These are phyloP conservation scores for Caenorhabditis macrosperma DNA, from an alignment of 2,888 invertebrate species.

Conservation along the genomic window DNA sequence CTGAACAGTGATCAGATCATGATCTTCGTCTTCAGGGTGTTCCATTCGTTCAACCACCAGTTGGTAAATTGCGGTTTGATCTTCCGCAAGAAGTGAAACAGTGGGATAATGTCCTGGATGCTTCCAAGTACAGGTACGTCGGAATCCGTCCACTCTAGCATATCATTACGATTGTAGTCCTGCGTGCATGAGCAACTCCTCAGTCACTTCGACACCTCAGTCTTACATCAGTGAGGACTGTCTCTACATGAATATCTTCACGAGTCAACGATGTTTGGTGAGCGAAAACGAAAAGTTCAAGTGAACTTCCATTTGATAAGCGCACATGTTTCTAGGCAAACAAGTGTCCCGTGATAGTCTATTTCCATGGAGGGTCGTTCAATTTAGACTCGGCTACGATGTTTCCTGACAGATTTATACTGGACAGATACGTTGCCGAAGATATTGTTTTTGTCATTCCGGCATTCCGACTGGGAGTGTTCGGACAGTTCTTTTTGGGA, in stretches of 20 bases:
- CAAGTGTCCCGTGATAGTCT: constrained; percentile 66
- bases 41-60: constrained; percentile 40
- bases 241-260: constrained; percentile 52
- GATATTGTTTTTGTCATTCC: constrained; percentile 68
- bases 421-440: constrained; percentile 63
- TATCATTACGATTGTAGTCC: too few relatives aligned
- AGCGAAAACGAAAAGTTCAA: too few relatives aligned
- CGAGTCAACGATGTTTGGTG: constrained; percentile 39
- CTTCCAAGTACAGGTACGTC: constrained; percentile 34
- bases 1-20: background rate
- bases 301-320: too few relatives aligned
- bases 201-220: background rate
- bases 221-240: constrained; percentile 41
- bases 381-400: constrained; percentile 66
- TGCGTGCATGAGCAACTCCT: constrained; percentile 21
- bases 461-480: constrained; percentile 69
- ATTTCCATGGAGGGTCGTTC: constrained; percentile 69
- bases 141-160: too few relatives aligned
- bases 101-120: constrained; percentile 43
- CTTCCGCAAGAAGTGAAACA: constrained; percentile 20
- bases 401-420: constrained; percentile 65
- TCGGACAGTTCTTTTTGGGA: constrained; percentile 68
- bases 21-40: constrained; percentile 17
- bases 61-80: constrained; percentile 37
- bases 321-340: constrained; percentile 9